A percentile compares a stretch with the other conserved stretches of the same genome.
Conservation (phyloP, 2,797 vertebrate species). For the Lepus oiostolus region DNA sequence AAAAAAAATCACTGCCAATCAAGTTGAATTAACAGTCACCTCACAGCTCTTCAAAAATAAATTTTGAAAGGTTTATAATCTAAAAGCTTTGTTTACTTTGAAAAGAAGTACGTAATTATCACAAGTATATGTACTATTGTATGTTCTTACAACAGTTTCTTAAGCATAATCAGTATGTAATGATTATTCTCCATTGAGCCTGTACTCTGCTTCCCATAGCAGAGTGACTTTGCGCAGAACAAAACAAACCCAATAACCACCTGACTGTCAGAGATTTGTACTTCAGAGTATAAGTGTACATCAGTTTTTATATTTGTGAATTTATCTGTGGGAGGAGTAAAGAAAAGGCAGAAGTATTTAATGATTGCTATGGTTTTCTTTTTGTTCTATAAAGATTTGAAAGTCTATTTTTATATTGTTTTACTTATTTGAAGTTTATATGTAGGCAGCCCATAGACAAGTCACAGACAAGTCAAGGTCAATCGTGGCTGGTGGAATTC, state of each 20-base stretch:
- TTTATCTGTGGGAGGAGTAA: conserved; percentile 65
- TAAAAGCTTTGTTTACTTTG: conserved; percentile 85
- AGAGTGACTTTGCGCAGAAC: conserved; percentile 59
- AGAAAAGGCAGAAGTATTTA: conserved; percentile 63
- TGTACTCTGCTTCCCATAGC: conserved; percentile 49
- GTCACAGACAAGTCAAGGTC: no score
- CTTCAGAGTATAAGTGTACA: conserved; percentile 55
- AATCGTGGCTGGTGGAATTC: no score
- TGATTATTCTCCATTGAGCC: conserved; percentile 74
- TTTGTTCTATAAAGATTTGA: conserved; percentile 62
- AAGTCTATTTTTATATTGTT: conserved; percentile 81
- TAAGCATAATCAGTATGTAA: conserved; percentile 71
- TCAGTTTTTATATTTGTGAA: conserved; percentile 71
- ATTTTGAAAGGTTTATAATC: conserved; percentile 83
- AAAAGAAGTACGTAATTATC: conserved; percentile 72
- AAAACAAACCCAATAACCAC: conserved; percentile 50
- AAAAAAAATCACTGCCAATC: conserved; percentile 54
- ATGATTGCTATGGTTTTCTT: conserved; percentile 71
- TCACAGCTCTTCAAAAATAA: conserved; percentile 81
- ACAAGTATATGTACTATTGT: conserved; percentile 85
- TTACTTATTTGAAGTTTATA: conserved; percentile 47
- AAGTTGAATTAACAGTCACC: conserved; percentile 82
- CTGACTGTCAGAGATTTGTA: conserved; percentile 66
- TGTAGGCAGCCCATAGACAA: no score
- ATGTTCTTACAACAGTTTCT: conserved; percentile 80